Percentiles rank a stretch among this genome's conserved stretches.
Conservation (phyloP, 2,113 vertebrate species). For the Gallinago undulata region DNA sequence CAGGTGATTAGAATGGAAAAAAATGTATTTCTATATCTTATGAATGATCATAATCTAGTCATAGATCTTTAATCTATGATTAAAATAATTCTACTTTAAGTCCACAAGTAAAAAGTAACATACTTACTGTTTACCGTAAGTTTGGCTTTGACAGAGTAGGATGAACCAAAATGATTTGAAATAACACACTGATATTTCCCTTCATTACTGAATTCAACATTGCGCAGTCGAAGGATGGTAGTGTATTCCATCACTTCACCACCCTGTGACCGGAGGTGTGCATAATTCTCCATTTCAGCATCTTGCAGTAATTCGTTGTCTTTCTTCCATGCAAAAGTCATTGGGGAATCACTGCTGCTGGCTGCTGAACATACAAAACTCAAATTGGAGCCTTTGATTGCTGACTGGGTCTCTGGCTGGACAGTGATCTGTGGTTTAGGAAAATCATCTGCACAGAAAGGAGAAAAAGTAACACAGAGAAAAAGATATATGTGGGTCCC, state of each 20-base stretch:
- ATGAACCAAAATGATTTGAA: conserved; percentile 97
- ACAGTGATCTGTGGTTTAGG: conserved; percentile 97
- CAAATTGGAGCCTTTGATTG: conserved; percentile 90
- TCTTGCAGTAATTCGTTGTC: conserved; percentile 91
- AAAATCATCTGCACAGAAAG: conserved; percentile 86
- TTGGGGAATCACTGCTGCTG: conserved; percentile 96
- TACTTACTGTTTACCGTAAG: conserved; percentile 95
- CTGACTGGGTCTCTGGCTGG: conserved; percentile 94
- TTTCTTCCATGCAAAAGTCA: conserved; percentile 98
- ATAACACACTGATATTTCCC: conserved; percentile 97
- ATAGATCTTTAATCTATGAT: neutral
- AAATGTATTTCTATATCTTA: neutral
- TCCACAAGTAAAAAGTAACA: neutral
- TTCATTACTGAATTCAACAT: conserved; percentile 88
- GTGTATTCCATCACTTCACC: conserved; percentile 94
- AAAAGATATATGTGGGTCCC: neutral
- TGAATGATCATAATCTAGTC: neutral
- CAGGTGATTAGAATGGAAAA: neutral
- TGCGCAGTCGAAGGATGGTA: conserved; percentile 86
- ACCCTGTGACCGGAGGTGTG: conserved; percentile 84
- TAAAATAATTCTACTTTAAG: neutral
- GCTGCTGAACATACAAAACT: conserved; percentile 94
- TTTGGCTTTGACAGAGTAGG: conserved; percentile 93
- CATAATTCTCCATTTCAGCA: conserved; percentile 92
- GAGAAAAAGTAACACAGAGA: neutral